phyloP scores from a whole-genome alignment of 1,140 invertebrate species.

The Latrodectus geometricus region DNA sequence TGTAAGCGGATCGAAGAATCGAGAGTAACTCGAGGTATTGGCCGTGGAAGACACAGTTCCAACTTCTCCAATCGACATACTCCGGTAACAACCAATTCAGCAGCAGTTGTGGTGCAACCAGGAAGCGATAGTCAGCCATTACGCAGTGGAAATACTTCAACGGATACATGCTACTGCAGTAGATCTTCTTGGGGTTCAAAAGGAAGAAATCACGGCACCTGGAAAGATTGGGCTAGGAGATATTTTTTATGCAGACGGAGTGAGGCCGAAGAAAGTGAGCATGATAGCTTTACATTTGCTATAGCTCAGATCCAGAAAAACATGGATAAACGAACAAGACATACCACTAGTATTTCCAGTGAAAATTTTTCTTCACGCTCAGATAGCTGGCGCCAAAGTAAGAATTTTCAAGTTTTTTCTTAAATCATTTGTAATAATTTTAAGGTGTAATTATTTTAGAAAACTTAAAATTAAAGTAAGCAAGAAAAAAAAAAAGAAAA shows the following conservation, averaged over 20 bases:
- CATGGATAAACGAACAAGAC: conserved; percentile 56
- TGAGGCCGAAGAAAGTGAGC: conserved; percentile 1
- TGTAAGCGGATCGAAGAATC: conserved; percentile 94
- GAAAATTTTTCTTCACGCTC: conserved; percentile 87
- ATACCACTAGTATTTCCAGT: conserved; percentile 81
- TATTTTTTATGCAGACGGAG: conserved; percentile 43
- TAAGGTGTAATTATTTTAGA: too few relatives aligned
- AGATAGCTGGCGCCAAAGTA: conserved; percentile 80
- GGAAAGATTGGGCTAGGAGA: conserved; percentile 63
- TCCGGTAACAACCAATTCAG: conserved; percentile 87
- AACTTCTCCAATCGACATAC: conserved; percentile 87
- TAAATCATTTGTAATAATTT: too few relatives aligned
- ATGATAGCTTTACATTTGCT: conserved; percentile 80
- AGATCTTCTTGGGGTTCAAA: conserved; percentile 4
- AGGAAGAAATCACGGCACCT: conserved; percentile 44
- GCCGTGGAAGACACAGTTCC: conserved; percentile 84
- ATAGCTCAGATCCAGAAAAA: conserved; percentile 79
- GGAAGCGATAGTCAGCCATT: conserved; percentile 65
- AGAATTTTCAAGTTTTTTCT: not conserved
- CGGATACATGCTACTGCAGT: conserved; percentile 43
- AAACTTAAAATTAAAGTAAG: too few relatives aligned
- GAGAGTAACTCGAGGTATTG: conserved; percentile 72
- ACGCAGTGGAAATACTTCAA: conserved; percentile 6
- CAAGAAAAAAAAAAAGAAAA: too few relatives aligned
- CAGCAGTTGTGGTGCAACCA: conserved; percentile 73